Evolutionary conservation across 2,888 invertebrate genomes (phyloP).

Genomic region (Ramazzottius varieornatus): DNA sequence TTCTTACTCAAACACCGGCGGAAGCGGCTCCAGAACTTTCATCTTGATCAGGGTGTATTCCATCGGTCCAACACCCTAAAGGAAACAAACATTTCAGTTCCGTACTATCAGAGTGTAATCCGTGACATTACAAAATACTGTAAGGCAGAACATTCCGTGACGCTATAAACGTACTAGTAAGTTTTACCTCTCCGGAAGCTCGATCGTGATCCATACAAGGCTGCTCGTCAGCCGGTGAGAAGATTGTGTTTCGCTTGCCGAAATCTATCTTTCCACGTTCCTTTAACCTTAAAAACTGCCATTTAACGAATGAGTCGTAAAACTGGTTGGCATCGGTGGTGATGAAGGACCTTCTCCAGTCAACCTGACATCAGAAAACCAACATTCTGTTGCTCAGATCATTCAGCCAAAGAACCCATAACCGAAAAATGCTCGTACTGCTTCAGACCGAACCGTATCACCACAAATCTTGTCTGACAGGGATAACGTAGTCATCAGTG

Average conservation of each 20-base stretch:
- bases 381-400: not conserved
- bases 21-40: constrained; percentile 46
- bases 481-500: too few species aligned
- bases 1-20: constrained; percentile 31
- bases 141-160: too few species aligned
- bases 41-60: constrained; percentile 92
- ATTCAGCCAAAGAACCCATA: not conserved
- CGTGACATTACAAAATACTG: too few species aligned
- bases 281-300: constrained; percentile 73
- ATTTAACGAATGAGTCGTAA: constrained; percentile 84
- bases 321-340: constrained; percentile 94
- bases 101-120: not conserved
- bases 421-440: too few species aligned
- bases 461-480: too few species aligned
- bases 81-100: constrained; percentile 4
- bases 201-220: constrained; percentile 99
- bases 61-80: constrained; percentile 67
- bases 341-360: constrained; percentile 92
- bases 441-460: too few species aligned
- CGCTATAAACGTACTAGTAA: too few species aligned
- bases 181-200: constrained; percentile 57
- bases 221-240: constrained; percentile 78
- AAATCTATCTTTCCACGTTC: constrained; percentile 68
- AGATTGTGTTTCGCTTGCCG: constrained; percentile 85
- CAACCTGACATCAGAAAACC: constrained; percentile 34